Base-by-base conservation (phyloP, 2,888 invertebrate species). In the Epinotia demarniana region DNA sequence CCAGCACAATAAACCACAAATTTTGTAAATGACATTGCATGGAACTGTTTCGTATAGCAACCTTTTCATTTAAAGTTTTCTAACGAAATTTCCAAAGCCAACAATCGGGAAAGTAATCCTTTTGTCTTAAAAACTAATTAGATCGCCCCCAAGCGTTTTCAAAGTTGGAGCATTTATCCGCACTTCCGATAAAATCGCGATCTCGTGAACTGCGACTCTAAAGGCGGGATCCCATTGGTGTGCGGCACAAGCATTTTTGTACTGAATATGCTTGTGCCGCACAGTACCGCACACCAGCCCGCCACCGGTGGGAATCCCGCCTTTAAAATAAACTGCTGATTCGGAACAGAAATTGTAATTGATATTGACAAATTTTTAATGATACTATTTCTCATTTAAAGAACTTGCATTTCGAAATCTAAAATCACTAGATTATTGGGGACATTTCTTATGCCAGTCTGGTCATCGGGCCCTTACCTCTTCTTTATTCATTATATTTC, bases 61-160 rank as follows among this genome's bases (percentile, higher is more conserved):
- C 19, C 27, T 64, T 49, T 64, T 53, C 2, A 27, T 64, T 49
- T 64, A 27, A 53, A 53, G 64, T 49, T 64, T 63, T 46, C 49
- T 27, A n/a, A 49, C 27, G 27, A 49, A 16, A 43, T 53, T 64
- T 64, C 13, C 23, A 49, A 49, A 64, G 23, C 16, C 16, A 64
- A 53, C 49, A 64, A 53, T 16, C 9, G 64, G 19, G 64, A 57
- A 57, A 55, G 55, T 33, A 55, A 19, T 12, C 53, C 27, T 13
- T 39, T 61, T 18, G 19, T 57, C 55, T 67, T 57, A 67, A 67
- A 43, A 67, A 57, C 57, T 67, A 55, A 67, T 67, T 67, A 57
- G 19, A 67, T 67, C 39, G 57, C 19, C 18, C 18, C 57, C 33
- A 57, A 39, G 18, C 67, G 39, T 57, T 67, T 55, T 33, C 27